These are phyloP conservation scores for Euschistus heros DNA, from an alignment of 1,140 invertebrate genomes.

Conservation along the genomic window DNA sequence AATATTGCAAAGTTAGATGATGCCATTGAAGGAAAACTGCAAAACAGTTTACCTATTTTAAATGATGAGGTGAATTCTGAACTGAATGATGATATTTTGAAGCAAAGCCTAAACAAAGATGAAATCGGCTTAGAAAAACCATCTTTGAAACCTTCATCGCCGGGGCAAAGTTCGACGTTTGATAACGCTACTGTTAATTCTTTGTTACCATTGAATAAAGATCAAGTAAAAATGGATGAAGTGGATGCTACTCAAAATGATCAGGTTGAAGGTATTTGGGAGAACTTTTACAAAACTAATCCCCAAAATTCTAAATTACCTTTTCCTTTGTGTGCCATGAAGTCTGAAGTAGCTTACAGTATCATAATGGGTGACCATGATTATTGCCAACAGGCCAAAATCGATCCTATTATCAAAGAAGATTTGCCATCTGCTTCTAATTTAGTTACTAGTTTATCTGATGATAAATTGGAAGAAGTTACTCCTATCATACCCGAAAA, in stretches of 20 bases:
- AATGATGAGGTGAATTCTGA: no score
- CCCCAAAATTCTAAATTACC: conserved; percentile 24
- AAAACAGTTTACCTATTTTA: not conserved
- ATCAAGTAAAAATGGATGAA: not conserved
- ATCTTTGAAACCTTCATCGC: not conserved
- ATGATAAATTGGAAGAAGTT: conserved; percentile 23
- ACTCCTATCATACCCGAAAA: conserved; percentile 16
- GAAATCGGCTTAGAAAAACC: not conserved
- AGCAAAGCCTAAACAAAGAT: not conserved
- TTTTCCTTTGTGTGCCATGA: conserved; percentile 26
- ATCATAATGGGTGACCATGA: conserved; percentile 45
- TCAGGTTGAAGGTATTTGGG: conserved; percentile 63
- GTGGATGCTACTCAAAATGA: conserved; percentile 9
- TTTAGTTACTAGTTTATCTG: conserved; percentile 17
- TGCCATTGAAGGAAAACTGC: not conserved
- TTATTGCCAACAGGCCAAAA: conserved; percentile 38
- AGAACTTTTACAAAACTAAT: conserved; percentile 51
- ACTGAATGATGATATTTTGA: not conserved
- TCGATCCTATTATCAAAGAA: conserved; percentile 23
- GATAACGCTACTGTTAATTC: not conserved
- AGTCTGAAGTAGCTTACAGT: conserved; percentile 27
- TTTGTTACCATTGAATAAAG: not conserved
- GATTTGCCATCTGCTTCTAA: conserved; percentile 19
- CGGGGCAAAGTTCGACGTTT: not conserved
- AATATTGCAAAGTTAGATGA: conserved; percentile 2